phyloP scores from a whole-genome alignment of 2,888 invertebrate species.

The Eueremaeus valkanovi region DNA sequence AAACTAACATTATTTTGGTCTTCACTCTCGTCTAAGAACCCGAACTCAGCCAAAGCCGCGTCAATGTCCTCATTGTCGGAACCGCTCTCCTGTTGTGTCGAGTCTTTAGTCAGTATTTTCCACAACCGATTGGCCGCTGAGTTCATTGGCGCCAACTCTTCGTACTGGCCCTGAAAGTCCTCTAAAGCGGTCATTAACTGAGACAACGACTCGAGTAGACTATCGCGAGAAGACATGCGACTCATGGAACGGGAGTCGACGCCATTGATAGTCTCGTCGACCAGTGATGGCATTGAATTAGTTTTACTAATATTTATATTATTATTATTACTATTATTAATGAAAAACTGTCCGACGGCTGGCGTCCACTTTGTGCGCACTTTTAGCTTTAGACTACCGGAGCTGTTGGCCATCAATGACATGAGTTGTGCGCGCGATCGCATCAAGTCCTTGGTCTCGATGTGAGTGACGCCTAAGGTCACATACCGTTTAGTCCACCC shows the following conservation, averaged over 20 bases:
- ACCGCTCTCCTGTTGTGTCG: not conserved
- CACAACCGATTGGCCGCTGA: conserved; percentile 5
- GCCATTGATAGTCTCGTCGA: not conserved
- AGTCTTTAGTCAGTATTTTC: not conserved
- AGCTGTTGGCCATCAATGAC: conserved; percentile 31
- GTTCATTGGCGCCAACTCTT: conserved; percentile 30
- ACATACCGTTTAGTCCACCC: conserved; percentile 36
- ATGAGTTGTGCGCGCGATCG: conserved; percentile 10
- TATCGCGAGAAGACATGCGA: not conserved
- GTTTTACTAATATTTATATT: not conserved
- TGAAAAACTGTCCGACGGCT: not conserved
- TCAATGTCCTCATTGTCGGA: conserved; percentile 14
- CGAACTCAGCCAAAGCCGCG: conserved; percentile 32
- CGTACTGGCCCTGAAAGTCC: conserved; percentile 38
- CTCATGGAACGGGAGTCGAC: not conserved
- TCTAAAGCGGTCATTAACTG: conserved; percentile 24
- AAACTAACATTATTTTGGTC: conserved; percentile 18
- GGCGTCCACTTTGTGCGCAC: conserved; percentile 29
- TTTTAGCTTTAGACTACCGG: conserved; percentile 31
- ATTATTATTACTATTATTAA: not conserved
- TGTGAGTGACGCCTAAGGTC: conserved; percentile 28
- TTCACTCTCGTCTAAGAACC: conserved; percentile 13
- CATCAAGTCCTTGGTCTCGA: conserved; percentile 26
- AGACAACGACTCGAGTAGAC: not conserved
- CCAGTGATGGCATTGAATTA: not conserved